phyloP scores from a whole-genome alignment of 2,113 vertebrate genomes.

The Fregata magnificens region DNA sequence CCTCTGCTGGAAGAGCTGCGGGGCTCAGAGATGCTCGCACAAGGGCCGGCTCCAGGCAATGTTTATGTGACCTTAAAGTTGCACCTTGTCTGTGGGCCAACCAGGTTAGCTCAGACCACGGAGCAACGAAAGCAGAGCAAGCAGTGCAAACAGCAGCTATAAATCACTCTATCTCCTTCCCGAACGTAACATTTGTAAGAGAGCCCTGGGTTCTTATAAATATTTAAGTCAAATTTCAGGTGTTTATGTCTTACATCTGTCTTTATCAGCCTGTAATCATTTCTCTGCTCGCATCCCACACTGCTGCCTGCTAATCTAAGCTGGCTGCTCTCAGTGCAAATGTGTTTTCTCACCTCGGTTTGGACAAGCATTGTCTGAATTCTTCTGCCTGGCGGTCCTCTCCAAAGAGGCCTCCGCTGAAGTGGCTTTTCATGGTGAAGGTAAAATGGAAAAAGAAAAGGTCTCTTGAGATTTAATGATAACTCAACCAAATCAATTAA shows the following conservation, averaged over 20 bases:
- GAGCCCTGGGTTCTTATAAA: conserved; percentile 22
- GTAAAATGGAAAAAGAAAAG: neutral
- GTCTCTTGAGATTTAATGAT: neutral
- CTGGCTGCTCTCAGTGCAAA: conserved; percentile 24
- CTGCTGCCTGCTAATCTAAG: conserved; percentile 16
- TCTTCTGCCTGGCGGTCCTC: neutral
- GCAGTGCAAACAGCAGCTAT: neutral
- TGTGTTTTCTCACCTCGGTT: neutral
- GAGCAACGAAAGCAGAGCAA: neutral
- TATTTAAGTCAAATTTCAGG: conserved; percentile 53
- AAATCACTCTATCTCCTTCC: conserved; percentile 56
- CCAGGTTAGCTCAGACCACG: neutral
- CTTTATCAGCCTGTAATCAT: conserved; percentile 16
- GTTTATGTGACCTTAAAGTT: neutral
- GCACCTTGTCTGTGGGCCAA: neutral
- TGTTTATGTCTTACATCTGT: conserved; percentile 54
- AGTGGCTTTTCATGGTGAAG: neutral
- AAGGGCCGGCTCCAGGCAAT: accelerated
- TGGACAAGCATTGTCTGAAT: neutral
- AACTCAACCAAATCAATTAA: neutral
- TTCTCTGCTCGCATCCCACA: neutral
- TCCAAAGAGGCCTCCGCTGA: neutral
- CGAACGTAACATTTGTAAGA: conserved; percentile 45
- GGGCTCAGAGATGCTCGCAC: neutral
- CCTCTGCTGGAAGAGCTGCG: neutral